A percentile compares a stretch with the other conserved stretches of the same genome.
phyloP scores from a whole-genome alignment of 2,113 vertebrate genomes.

The Phyllostomus discolor region DNA sequence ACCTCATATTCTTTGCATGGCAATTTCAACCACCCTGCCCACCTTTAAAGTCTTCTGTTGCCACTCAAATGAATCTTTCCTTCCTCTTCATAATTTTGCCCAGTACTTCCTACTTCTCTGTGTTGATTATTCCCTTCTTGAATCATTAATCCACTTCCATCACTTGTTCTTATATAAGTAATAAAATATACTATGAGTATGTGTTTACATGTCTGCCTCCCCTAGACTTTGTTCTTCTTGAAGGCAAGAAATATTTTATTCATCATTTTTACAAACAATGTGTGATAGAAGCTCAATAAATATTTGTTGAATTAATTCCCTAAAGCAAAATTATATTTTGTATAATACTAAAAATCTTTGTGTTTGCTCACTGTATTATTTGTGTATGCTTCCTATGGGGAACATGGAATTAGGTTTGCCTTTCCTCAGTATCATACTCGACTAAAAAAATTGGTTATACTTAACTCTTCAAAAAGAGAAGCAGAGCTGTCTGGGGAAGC shows the following conservation, averaged over 20 bases:
- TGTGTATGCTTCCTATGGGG: neutral
- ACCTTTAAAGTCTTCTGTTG: neutral
- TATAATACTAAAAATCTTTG: neutral
- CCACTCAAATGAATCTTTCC: neutral
- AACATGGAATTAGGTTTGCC: neutral
- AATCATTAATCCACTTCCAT: neutral
- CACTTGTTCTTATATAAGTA: neutral
- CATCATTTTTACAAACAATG: neutral
- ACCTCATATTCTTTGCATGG: neutral
- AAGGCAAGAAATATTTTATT: neutral
- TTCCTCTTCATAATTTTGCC: neutral
- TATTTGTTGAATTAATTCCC: conserved; percentile 23
- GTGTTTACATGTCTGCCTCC: neutral
- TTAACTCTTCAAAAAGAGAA: conserved; percentile 55
- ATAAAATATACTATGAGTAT: neutral
- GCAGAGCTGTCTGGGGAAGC: conserved; percentile 10
- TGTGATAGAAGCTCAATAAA: neutral
- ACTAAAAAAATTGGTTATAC: neutral
- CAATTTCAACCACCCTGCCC: neutral
- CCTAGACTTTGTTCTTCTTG: neutral
- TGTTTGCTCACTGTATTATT: neutral
- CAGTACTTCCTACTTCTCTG: neutral
- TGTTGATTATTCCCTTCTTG: neutral
- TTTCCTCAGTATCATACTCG: neutral
- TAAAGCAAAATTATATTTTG: neutral